Percentiles rank a stretch among this genome's conserved stretches.
phyloP scores from a whole-genome alignment of 2,797 vertebrate genomes.

The Peromyscus melanophrys region DNA sequence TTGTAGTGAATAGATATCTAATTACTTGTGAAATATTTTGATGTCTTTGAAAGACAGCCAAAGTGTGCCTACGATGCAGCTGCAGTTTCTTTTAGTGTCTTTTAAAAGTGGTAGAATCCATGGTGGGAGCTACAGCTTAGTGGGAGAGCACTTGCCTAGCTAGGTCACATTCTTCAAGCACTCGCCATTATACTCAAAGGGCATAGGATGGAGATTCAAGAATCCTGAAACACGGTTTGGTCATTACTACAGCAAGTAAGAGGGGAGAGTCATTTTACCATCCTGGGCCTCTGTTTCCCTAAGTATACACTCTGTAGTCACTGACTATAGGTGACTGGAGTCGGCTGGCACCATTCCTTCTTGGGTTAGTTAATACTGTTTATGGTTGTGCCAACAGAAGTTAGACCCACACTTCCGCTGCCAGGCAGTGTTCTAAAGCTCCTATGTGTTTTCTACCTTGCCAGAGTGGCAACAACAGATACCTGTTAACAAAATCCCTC shows the following conservation, averaged over 20 bases:
- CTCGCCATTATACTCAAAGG: not conserved
- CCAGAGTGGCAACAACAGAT: not conserved
- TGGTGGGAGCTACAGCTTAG: not conserved
- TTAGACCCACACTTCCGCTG: not conserved
- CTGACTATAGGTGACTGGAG: not conserved
- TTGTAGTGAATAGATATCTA: slow-evolving; percentile 6
- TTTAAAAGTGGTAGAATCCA: not conserved
- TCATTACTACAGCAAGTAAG: not conserved
- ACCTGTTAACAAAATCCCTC: not conserved
- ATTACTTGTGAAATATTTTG: slow-evolving; percentile 21
- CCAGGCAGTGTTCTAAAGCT: not conserved
- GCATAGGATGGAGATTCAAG: not conserved
- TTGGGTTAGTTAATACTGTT: not conserved
- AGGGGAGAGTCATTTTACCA: not conserved
- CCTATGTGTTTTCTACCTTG: not conserved
- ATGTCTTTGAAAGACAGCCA: slow-evolving; percentile 40
- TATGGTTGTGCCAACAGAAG: not conserved
- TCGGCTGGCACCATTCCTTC: not conserved
- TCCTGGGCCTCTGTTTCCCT: not conserved
- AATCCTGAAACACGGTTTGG: not conserved
- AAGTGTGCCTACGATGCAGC: not conserved
- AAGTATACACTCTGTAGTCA: not conserved
- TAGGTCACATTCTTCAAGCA: not conserved
- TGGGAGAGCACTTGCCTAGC: not conserved
- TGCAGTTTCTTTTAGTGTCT: not conserved